These are phyloP conservation scores for Atlantisia rogersi DNA, from an alignment of 2,113 vertebrate genomes.

Conservation along the genomic window DNA sequence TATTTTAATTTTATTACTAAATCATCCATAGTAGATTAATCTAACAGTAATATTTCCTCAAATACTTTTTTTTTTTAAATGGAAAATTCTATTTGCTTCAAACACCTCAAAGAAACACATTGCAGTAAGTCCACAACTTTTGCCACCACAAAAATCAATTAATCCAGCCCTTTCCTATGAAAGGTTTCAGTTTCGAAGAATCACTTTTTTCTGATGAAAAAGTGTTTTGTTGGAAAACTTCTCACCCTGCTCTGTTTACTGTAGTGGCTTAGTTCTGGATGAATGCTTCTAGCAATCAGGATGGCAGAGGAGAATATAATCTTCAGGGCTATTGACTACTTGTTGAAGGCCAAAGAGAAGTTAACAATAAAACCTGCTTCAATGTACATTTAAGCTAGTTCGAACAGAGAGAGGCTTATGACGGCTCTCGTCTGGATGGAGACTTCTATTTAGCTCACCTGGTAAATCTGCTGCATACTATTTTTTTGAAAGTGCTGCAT, in stretches of 20 bases:
- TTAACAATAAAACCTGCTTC: slow-evolving; percentile 46
- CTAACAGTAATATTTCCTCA: neutral
- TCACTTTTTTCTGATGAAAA: slow-evolving; percentile 33
- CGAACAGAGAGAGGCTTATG: neutral
- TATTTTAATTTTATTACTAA: neutral
- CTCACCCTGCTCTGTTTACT: slow-evolving; percentile 13
- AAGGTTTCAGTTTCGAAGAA: slow-evolving; percentile 24
- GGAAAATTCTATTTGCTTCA: neutral
- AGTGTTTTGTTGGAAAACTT: slow-evolving; percentile 31
- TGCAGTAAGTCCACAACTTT: neutral
- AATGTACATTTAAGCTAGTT: slow-evolving; percentile 46
- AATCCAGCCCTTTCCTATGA: neutral
- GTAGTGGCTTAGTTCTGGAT: slow-evolving; percentile 44
- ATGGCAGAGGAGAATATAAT: slow-evolving; percentile 49
- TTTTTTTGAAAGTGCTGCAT: neutral
- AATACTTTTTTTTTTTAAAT: neutral
- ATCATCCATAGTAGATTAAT: neutral
- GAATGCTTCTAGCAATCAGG: slow-evolving; percentile 33
- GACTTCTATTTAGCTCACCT: neutral
- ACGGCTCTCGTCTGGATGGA: neutral
- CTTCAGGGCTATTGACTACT: slow-evolving; percentile 44
- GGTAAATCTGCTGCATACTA: neutral
- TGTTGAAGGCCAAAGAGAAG: slow-evolving; percentile 55
- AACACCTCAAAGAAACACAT: neutral
- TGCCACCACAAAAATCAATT: neutral